Base-by-base conservation (phyloP, 2,888 invertebrate species). In the Myopa tessellatipennis region DNA sequence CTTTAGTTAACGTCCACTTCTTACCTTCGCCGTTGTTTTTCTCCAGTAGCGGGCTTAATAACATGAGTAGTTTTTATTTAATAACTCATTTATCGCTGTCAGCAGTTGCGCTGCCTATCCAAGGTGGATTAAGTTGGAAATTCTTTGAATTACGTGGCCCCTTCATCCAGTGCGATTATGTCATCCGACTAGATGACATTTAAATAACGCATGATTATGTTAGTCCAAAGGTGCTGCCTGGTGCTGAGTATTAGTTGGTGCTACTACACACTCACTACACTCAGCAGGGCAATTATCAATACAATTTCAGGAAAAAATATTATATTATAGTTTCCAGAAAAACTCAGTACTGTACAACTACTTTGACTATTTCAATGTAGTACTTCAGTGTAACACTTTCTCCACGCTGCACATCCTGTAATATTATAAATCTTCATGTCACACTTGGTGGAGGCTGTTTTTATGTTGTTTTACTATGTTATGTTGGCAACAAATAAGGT, bases 21-120 rank as follows among this genome's bases (percentile, higher is more conserved):
- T 12, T 50, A 45, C 45, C 45, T 10, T 45, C 45, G 45, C 45
- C 45, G 45, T 8, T 60, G 40, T 16, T 72, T 36, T 14, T 5
- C n/a, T 26, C 4, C 40, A 26, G 68, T 18, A 8, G 26, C 40
- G 18, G 3, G 58, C 58, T 71, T 71, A 58, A 69, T 71, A 71
- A 61, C 61, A 4, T 61, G 26, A 61, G 18, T 26, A 61, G 61
- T 45, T 78, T 50, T 70, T 72, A 69, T 55, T 77, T 75, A 77
- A 77, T 73, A 60, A 75, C 58, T 67, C 52, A 40, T 58, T 74
- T 67, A 58, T 50, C 63, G 68, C 68, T 14, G 45, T 55, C 14
- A 36, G 45, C 73, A 10, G 16, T 34, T 34, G 70, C 70, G 77
- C 26, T 26, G 75, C 69, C 76, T 68, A 67, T 72, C 8, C 75